A percentile compares a stretch with the other conserved stretches of the same genome.
phyloP scores from a whole-genome alignment of 2,113 vertebrate genomes.

The Hyperopisus bebe region DNA sequence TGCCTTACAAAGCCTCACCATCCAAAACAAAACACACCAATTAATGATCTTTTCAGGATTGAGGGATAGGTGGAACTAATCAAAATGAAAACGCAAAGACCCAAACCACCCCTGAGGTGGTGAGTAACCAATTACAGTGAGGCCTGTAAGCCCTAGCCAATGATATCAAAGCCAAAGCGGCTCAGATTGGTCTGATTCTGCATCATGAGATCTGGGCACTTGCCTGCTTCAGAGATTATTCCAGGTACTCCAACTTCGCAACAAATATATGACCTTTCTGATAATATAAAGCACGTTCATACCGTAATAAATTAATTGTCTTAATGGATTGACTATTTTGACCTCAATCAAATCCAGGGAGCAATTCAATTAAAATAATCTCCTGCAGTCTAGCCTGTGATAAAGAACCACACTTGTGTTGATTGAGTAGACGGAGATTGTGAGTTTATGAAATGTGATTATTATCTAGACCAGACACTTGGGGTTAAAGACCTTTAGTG shows the following conservation, averaged over 20 bases:
- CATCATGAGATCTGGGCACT: background rate
- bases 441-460: slow-evolving; percentile 14
- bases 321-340: slow-evolving; percentile 18
- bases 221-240: background rate
- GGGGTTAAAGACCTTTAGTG: background rate
- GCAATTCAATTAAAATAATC: slow-evolving; percentile 18
- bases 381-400: background rate
- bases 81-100: background rate
- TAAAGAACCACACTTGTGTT: background rate
- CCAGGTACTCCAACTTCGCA: background rate
- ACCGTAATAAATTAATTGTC: slow-evolving; percentile 23
- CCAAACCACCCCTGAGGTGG: background rate
- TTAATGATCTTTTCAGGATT: background rate
- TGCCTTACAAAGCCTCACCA: background rate
- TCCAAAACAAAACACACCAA: background rate
- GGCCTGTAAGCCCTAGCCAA: too few species aligned
- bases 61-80: background rate
- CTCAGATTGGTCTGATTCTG: background rate
- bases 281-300: slow-evolving; percentile 1
- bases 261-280: slow-evolving; percentile 1
- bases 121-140: background rate
- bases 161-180: background rate
- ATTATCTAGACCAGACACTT: slow-evolving; percentile 9
- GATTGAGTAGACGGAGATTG: slow-evolving; percentile 18
- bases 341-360: slow-evolving; percentile 19